Conservation (phyloP, 1,140 invertebrate genomes). For the honey bee (Apis mellifera) region DNA sequence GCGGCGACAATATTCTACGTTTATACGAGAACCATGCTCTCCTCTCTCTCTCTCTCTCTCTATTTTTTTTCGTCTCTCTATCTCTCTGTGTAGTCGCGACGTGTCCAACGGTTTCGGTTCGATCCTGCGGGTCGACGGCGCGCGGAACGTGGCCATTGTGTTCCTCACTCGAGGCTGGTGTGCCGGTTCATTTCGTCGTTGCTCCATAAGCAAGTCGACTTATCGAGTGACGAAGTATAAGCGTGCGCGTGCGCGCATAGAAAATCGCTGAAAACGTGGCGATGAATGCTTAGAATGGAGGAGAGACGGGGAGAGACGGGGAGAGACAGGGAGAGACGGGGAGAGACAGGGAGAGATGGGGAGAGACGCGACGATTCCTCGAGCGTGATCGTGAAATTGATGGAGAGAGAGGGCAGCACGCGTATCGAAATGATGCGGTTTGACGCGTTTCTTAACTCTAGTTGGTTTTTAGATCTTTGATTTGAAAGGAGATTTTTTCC, state of each 20-base stretch:
- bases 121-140: conserved; percentile 44
- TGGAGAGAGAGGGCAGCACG: background rate
- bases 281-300: conserved; percentile 35
- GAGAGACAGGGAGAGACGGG: too few relatives aligned
- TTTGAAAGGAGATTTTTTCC: too few relatives aligned
- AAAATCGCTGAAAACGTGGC: conserved; percentile 41
- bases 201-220: conserved; percentile 61
- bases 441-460: background rate
- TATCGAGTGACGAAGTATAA: conserved; percentile 64
- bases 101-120: conserved; percentile 25
- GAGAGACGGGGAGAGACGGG: too few relatives aligned
- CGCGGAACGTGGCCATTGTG: conserved; percentile 62
- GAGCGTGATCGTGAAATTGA: conserved; percentile 13
- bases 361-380: background rate
- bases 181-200: conserved; percentile 65
- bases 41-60: conserved; percentile 43
- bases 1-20: conserved; percentile 74
- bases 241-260: background rate
- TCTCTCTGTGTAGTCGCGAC: background rate
- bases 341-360: too few relatives aligned
- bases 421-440: too few relatives aligned
- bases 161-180: conserved; percentile 52
- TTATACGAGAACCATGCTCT: conserved; percentile 55
- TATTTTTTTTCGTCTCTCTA: background rate
- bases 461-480: background rate